A percentile compares a stretch with the other conserved stretches of the same genome.
phyloP scores from a whole-genome alignment of 2,797 vertebrate species.

The Tragelaphus oryx region DNA sequence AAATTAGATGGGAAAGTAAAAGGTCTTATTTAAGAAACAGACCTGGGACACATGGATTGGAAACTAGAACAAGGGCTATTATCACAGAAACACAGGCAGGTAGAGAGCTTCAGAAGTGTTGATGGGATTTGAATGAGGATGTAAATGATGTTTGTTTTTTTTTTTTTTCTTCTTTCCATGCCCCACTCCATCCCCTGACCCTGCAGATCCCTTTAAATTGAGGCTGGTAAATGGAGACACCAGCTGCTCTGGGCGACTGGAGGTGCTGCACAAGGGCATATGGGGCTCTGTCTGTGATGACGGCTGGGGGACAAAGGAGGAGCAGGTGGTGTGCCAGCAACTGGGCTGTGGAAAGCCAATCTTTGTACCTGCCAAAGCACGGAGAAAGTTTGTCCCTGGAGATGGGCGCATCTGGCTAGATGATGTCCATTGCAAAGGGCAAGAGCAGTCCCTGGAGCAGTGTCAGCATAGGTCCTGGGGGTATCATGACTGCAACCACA shows the following conservation, averaged over 20 bases:
- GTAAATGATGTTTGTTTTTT: neutral
- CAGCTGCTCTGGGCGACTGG: slow-evolving; percentile 41
- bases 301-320: slow-evolving; percentile 46
- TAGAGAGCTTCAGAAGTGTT: neutral
- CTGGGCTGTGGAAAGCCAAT: slow-evolving; percentile 44
- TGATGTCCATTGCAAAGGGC: slow-evolving; percentile 56
- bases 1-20: neutral
- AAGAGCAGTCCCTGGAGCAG: slow-evolving; percentile 56
- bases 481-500: slow-evolving; percentile 65
- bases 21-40: neutral
- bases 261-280: slow-evolving; percentile 40
- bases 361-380: neutral
- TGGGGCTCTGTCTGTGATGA: slow-evolving; percentile 77
- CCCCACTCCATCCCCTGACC: neutral
- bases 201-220: slow-evolving; percentile 59
- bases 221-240: slow-evolving; percentile 29
- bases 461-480: slow-evolving; percentile 69
- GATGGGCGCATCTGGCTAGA: slow-evolving; percentile 72
- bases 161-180: neutral
- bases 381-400: slow-evolving; percentile 2
- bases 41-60: neutral
- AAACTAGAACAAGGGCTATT: neutral
- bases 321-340: slow-evolving; percentile 61
- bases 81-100: neutral
- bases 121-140: neutral